A percentile compares a stretch with the other conserved stretches of the same genome.
phyloP scores from a whole-genome alignment of 2,797 vertebrate species.

The Alcedo atthis region DNA sequence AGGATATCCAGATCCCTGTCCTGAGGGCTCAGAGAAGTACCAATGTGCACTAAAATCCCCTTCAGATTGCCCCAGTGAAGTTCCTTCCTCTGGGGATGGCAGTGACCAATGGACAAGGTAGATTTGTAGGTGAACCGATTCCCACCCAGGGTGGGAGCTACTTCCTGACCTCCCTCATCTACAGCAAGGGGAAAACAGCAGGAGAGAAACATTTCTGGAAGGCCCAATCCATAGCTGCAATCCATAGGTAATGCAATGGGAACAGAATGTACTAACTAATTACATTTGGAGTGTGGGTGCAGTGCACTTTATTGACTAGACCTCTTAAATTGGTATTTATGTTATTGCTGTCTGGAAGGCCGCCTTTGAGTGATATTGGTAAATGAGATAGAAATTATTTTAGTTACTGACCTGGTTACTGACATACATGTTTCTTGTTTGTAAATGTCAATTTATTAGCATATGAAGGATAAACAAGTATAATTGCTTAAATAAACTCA shows the following conservation, averaged over 20 bases:
- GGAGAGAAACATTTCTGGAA: conserved; percentile 23
- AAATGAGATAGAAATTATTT: conserved; percentile 65
- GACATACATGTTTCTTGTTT: conserved; percentile 47
- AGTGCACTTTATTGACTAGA: conserved; percentile 53
- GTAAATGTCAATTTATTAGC: conserved; percentile 64
- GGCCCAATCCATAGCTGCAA: conserved; percentile 41
- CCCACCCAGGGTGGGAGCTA: neutral
- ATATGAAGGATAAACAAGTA: conserved; percentile 33
- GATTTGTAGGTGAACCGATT: neutral
- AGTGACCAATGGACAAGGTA: neutral
- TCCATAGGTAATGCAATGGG: conserved; percentile 8
- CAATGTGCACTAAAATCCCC: neutral
- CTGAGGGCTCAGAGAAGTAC: neutral
- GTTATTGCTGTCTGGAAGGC: conserved; percentile 52
- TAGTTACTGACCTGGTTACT: conserved; percentile 51
- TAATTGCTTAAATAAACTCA: neutral
- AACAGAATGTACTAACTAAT: conserved; percentile 33
- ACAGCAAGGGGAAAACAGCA: neutral
- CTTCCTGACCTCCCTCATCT: neutral
- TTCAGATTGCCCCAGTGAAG: neutral
- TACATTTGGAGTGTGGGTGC: conserved; percentile 39
- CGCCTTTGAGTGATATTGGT: conserved; percentile 32
- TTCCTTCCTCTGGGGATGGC: neutral
- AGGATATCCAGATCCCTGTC: neutral
- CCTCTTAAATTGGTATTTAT: conserved; percentile 60